Conservation (phyloP, 2,113 vertebrate species). For the Poicephalus meyeri region DNA sequence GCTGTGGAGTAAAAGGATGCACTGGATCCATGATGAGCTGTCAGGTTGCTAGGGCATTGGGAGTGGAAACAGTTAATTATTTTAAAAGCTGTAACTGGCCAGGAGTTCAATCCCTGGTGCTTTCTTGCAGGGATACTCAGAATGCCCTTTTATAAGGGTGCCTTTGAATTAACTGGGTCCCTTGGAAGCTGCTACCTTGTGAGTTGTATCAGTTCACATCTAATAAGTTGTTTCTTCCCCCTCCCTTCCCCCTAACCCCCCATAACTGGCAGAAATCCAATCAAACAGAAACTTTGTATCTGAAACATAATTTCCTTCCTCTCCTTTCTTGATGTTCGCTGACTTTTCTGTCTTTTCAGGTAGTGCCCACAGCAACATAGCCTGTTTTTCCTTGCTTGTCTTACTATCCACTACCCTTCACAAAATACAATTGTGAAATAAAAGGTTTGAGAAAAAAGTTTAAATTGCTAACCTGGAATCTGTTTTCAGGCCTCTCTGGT, state of each 20-base stretch:
- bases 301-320: not conserved
- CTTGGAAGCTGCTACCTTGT: not conserved
- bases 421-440: not conserved
- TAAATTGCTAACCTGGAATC: not conserved
- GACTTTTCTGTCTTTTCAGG: not conserved
- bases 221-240: not conserved
- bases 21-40: not conserved
- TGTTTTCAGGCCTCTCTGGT: not conserved
- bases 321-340: not conserved
- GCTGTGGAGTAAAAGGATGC: not conserved
- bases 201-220: not conserved
- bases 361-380: not conserved
- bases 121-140: not conserved
- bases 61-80: not conserved
- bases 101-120: not conserved
- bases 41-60: not conserved
- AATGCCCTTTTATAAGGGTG: not conserved
- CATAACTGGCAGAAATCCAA: not conserved
- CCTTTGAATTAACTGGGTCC: not conserved
- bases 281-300: not conserved
- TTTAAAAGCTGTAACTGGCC: not conserved
- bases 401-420: not conserved
- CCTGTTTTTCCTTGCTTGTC: not conserved
- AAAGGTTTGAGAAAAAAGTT: not conserved
- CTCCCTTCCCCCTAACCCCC: not conserved